A percentile compares a stretch with the other conserved stretches of the same genome.
These are phyloP conservation scores for Dicrurus megarhynchus DNA, from an alignment of 2,113 vertebrate species.

Conservation along the genomic window DNA sequence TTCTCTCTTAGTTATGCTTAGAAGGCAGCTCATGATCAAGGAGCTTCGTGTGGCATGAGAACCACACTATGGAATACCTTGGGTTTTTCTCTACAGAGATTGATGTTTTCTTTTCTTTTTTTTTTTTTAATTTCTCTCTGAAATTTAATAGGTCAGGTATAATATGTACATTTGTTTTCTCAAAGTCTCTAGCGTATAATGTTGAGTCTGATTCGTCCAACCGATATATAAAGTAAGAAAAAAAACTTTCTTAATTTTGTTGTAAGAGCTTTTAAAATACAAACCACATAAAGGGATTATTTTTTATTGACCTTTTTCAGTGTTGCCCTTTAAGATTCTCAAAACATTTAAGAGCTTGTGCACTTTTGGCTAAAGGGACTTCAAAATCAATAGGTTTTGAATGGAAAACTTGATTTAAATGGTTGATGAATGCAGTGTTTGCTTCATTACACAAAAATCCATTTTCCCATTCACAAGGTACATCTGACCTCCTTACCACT, in stretches of 20 bases:
- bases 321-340: constrained; percentile 63
- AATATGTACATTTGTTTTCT: neutral
- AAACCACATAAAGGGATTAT: constrained; percentile 55
- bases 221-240: neutral
- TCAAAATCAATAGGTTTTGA: constrained; percentile 66
- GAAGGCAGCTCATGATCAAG: neutral
- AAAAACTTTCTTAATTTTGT: constrained; percentile 54
- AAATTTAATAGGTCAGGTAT: neutral
- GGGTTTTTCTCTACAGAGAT: neutral
- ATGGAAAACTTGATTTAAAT: constrained; percentile 66
- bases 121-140: neutral
- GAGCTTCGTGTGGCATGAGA: neutral
- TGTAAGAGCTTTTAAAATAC: constrained; percentile 56
- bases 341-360: constrained; percentile 58
- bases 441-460: constrained; percentile 42
- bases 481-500: constrained; percentile 32
- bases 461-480: constrained; percentile 54
- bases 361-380: constrained; percentile 49
- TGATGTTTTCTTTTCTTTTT: neutral
- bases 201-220: constrained; percentile 19
- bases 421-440: constrained; percentile 45
- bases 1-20: neutral
- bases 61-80: neutral
- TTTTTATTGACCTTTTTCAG: constrained; percentile 58
- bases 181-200: neutral